These are phyloP conservation scores for Pseudoips prasinana DNA, from an alignment of 2,888 invertebrate species.

Conservation along the genomic window DNA sequence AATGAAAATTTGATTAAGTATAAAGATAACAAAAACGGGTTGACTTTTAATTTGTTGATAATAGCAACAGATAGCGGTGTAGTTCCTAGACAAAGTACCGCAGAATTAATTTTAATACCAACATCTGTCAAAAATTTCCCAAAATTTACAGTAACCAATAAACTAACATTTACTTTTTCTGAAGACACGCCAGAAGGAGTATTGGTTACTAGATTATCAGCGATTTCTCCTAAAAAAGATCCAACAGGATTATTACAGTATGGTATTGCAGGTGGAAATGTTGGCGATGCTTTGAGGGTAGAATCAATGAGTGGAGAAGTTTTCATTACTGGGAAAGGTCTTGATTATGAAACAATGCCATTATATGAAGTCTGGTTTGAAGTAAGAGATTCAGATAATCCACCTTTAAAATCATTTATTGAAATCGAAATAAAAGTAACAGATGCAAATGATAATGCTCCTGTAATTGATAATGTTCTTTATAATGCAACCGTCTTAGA, in stretches of 20 bases:
- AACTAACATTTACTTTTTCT: constrained; percentile 88
- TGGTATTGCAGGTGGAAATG: constrained; percentile 96
- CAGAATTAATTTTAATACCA: constrained; percentile 89
- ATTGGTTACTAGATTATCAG: constrained; percentile 88
- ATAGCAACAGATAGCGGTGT: constrained; percentile 91
- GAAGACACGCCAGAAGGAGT: constrained; percentile 91
- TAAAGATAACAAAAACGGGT: constrained; percentile 76
- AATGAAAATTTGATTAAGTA: constrained; percentile 83
- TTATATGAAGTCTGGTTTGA: constrained; percentile 96
- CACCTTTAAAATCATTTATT: constrained; percentile 89
- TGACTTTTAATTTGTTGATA: constrained; percentile 87
- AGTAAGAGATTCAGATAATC: constrained; percentile 92
- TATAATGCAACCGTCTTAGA: constrained; percentile 94
- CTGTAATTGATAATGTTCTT: constrained; percentile 88
- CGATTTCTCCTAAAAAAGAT: constrained; percentile 90
- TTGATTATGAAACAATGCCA: constrained; percentile 92
- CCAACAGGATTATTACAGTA: constrained; percentile 87
- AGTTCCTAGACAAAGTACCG: constrained; percentile 85
- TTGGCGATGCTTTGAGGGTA: constrained; percentile 92
- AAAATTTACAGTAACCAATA: constrained; percentile 86
- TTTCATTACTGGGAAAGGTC: constrained; percentile 88
- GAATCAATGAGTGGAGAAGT: constrained; percentile 91
- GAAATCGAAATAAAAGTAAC: constrained; percentile 93
- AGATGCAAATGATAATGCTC: constrained; percentile 96
- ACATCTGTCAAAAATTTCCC: constrained; percentile 91